These are phyloP conservation scores for Noctuana brunneofusca DNA, from an alignment of 2,888 invertebrate species.

Conservation along the genomic window DNA sequence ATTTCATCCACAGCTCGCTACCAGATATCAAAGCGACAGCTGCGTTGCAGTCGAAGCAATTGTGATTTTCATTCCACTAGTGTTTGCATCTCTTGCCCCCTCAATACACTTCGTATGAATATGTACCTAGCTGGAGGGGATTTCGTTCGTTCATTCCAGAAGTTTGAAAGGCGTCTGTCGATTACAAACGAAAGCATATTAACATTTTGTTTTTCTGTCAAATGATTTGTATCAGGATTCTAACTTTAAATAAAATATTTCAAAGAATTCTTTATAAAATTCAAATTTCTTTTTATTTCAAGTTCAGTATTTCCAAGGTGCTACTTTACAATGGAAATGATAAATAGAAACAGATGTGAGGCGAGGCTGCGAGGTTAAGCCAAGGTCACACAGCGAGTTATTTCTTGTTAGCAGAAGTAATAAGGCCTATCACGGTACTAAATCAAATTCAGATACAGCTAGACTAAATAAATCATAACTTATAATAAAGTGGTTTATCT, in stretches of 20 bases:
- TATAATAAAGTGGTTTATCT: not conserved
- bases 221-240: not conserved
- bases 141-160: constrained; percentile 28
- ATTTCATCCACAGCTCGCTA: constrained; percentile 24
- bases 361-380: not conserved
- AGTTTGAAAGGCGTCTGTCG: constrained; percentile 25
- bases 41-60: constrained; percentile 30
- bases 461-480: not conserved
- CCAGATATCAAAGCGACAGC: constrained; percentile 33
- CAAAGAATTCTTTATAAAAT: not conserved
- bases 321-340: constrained; percentile 5
- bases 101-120: constrained; percentile 28
- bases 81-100: constrained; percentile 30
- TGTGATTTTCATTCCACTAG: constrained; percentile 33
- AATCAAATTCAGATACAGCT: constrained; percentile 4
- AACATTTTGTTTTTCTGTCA: constrained; percentile 16
- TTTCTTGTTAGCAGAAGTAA: constrained; percentile 15
- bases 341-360: constrained; percentile 14
- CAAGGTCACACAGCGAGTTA: constrained; percentile 17
- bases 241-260: not conserved
- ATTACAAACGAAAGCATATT: constrained; percentile 16
- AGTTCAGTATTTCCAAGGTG: not conserved
- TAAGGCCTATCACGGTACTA: not conserved
- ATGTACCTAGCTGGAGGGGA: constrained; percentile 27
- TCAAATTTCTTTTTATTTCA: not conserved